Evolutionary conservation across 2,797 vertebrate genomes (phyloP).

Genomic region (Malurus splendens): DNA sequence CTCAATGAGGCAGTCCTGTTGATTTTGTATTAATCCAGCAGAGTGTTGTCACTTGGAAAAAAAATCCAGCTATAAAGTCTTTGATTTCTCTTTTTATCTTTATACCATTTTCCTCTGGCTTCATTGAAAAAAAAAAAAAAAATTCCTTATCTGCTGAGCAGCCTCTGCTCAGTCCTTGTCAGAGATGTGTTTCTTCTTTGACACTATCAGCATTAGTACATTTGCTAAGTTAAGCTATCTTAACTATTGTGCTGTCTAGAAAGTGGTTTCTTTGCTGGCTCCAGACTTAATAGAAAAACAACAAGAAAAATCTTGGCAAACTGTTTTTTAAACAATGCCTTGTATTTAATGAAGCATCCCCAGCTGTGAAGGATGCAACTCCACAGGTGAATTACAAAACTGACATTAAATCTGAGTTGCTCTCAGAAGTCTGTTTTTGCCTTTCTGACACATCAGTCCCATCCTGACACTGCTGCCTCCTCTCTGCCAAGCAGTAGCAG

Average conservation of each 20-base stretch:
- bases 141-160: conserved; percentile 56
- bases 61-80: not conserved
- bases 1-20: not conserved
- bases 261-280: conserved; percentile 20
- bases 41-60: conserved; percentile 51
- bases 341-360: conserved; percentile 32
- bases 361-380: not conserved
- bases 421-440: not conserved
- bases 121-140: conserved; percentile 45
- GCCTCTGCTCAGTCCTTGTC: conserved; percentile 30
- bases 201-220: conserved; percentile 49
- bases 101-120: conserved; percentile 46
- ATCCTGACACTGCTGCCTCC: not conserved
- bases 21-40: conserved; percentile 44
- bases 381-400: conserved; percentile 7
- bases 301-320: conserved; percentile 2
- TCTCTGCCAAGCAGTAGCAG: conserved; percentile 50
- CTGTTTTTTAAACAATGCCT: not conserved
- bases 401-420: not conserved
- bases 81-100: conserved; percentile 64
- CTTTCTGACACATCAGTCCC: not conserved
- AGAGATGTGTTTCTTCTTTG: conserved; percentile 34
- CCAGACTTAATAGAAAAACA: conserved; percentile 36
- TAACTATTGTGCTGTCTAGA: not conserved
- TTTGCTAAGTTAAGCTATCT: conserved; percentile 53